Conservation (phyloP, 1,140 invertebrate genomes). For the Drosophila fuyamai region DNA sequence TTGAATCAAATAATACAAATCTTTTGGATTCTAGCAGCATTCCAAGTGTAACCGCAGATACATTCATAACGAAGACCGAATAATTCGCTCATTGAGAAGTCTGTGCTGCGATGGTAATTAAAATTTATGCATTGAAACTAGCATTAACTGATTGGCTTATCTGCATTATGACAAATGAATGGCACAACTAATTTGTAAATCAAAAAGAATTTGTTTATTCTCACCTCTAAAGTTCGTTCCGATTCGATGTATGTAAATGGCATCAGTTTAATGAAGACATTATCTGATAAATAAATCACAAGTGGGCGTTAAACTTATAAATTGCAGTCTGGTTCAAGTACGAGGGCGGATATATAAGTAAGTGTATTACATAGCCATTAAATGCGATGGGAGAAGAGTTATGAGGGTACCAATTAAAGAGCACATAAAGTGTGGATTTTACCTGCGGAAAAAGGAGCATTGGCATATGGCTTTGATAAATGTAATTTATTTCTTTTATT, state of each 20-base stretch:
- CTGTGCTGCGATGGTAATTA: constrained; percentile 4
- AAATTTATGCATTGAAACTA: constrained; percentile 38
- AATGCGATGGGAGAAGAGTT: constrained; percentile 39
- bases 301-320: constrained; percentile 47
- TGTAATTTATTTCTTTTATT: constrained; percentile 38
- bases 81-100: background rate
- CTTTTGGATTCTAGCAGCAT: background rate
- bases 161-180: constrained; percentile 51
- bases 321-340: constrained; percentile 23
- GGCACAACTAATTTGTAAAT: constrained; percentile 51
- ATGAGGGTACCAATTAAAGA: constrained; percentile 65
- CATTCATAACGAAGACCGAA: background rate
- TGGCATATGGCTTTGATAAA: constrained; percentile 37
- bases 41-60: background rate
- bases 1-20: background rate
- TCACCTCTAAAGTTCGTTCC: constrained; percentile 32
- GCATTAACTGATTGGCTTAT: constrained; percentile 35
- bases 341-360: constrained; percentile 1
- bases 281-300: constrained; percentile 50
- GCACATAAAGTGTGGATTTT: constrained; percentile 53
- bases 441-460: constrained; percentile 20
- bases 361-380: constrained; percentile 29
- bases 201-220: constrained; percentile 50
- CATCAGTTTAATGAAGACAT: constrained; percentile 52
- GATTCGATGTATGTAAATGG: constrained; percentile 47